Conservation (phyloP, 2,797 vertebrate species). For the Liparis tanakae region DNA sequence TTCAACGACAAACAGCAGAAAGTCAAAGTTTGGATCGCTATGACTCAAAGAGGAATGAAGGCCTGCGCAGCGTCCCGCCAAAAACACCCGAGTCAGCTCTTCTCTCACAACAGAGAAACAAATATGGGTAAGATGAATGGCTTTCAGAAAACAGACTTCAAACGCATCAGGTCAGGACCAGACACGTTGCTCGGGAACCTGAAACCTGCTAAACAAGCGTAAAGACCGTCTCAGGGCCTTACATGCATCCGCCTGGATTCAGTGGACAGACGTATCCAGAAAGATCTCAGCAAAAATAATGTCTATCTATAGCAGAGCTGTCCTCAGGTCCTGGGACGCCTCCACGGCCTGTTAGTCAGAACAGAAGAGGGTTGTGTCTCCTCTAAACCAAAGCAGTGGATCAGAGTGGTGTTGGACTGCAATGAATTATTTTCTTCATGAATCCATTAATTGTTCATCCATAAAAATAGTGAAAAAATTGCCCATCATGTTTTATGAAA, state of each 20-base stretch:
- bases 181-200: conserved; percentile 49
- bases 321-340: conserved; percentile 42
- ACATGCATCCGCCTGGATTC: conserved; percentile 20
- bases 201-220: conserved; percentile 20
- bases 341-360: conserved; percentile 38
- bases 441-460: neutral
- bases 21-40: conserved; percentile 21
- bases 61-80: conserved; percentile 38
- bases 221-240: conserved; percentile 28
- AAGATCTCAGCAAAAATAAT: conserved; percentile 38
- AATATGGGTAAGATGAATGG: conserved; percentile 53
- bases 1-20: neutral
- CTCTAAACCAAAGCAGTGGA: conserved; percentile 12
- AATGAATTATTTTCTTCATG: neutral
- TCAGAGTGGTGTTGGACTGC: neutral
- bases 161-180: conserved; percentile 65
- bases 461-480: neutral
- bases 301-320: conserved; percentile 51
- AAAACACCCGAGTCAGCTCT: conserved; percentile 52
- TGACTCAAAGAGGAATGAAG: conserved; percentile 49
- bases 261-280: conserved; percentile 4
- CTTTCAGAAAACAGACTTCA: conserved; percentile 66
- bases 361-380: conserved; percentile 36
- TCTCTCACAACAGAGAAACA: conserved; percentile 48
- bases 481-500: neutral